These are phyloP conservation scores for Drosophila pectinifera DNA, from an alignment of 1,140 invertebrate species.

Conservation along the genomic window DNA sequence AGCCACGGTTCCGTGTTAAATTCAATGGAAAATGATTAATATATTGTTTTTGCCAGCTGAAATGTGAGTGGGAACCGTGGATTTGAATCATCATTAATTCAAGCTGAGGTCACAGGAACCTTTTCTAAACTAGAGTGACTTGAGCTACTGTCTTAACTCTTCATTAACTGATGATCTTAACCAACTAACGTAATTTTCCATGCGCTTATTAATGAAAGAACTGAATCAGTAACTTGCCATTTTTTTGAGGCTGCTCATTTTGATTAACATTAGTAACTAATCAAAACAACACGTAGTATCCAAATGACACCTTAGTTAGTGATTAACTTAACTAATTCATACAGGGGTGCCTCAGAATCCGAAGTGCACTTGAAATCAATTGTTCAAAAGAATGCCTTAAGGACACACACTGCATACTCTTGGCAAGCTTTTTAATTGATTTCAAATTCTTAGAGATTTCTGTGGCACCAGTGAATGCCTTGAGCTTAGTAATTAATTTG, in stretches of 20 bases:
- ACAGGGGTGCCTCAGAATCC: no score
- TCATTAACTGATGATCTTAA: slow-evolving; percentile 14
- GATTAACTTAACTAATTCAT: slow-evolving; percentile 7
- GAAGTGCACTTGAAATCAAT: background rate
- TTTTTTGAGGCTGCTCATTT: slow-evolving; percentile 83
- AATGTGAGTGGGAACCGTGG: slow-evolving; percentile 3
- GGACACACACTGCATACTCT: background rate
- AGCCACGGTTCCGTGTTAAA: slow-evolving; percentile 5
- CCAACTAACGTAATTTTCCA: slow-evolving; percentile 60
- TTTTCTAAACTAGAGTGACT: slow-evolving; percentile 9
- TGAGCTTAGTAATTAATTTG: background rate
- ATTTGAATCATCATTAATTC: slow-evolving; percentile 9
- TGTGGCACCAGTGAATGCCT: background rate
- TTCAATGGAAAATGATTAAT: no score
- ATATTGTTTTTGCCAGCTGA: background rate
- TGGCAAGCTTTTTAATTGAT: background rate
- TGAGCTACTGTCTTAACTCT: background rate
- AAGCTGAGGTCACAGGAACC: slow-evolving; percentile 3
- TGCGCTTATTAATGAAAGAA: slow-evolving; percentile 58
- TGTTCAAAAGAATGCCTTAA: background rate
- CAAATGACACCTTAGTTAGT: background rate
- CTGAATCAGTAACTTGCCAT: slow-evolving; percentile 64
- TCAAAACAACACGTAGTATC: background rate
- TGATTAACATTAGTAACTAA: slow-evolving; percentile 46
- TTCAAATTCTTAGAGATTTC: background rate